Conservation (phyloP, 1,140 invertebrate species). For the Cydia fagiglandana region DNA sequence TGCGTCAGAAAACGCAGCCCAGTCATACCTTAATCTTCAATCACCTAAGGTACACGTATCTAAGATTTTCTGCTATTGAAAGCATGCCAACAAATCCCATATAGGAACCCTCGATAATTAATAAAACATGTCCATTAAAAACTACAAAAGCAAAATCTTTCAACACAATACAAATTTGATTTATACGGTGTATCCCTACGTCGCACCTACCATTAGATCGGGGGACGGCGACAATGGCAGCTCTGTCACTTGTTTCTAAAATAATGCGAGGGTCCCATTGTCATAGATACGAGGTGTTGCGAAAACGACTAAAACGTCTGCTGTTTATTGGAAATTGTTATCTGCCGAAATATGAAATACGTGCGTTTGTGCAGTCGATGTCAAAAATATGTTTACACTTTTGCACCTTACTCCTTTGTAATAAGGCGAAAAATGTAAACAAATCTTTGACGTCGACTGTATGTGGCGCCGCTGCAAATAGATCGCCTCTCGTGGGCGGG, state of each 20-base stretch:
- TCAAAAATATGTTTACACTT: too few relatives aligned
- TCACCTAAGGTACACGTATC: background rate
- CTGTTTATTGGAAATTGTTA: conserved; percentile 12
- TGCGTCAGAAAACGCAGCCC: too few relatives aligned
- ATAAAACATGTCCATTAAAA: conserved; percentile 17
- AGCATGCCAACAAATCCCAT: background rate
- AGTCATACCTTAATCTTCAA: background rate
- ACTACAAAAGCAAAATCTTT: conserved; percentile 3
- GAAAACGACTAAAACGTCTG: conserved; percentile 13
- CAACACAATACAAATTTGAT: conserved; percentile 13
- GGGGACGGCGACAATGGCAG: background rate
- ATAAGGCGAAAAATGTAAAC: too few relatives aligned
- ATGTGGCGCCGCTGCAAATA: background rate
- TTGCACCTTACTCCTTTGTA: too few relatives aligned
- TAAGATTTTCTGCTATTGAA: too few relatives aligned
- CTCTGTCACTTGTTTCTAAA: conserved; percentile 9
- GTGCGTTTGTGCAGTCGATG: too few relatives aligned
- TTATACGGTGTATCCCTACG: conserved; percentile 7
- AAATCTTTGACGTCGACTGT: too few relatives aligned
- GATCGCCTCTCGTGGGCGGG: background rate
- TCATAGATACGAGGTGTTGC: conserved; percentile 10
- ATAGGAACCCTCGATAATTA: background rate
- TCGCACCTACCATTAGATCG: conserved; percentile 1
- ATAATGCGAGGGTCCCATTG: conserved; percentile 13
- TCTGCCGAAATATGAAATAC: conserved; percentile 9